A percentile compares a stretch with the other conserved stretches of the same genome.
phyloP scores from a whole-genome alignment of 2,797 vertebrate species.

The Sciurus carolinensis region DNA sequence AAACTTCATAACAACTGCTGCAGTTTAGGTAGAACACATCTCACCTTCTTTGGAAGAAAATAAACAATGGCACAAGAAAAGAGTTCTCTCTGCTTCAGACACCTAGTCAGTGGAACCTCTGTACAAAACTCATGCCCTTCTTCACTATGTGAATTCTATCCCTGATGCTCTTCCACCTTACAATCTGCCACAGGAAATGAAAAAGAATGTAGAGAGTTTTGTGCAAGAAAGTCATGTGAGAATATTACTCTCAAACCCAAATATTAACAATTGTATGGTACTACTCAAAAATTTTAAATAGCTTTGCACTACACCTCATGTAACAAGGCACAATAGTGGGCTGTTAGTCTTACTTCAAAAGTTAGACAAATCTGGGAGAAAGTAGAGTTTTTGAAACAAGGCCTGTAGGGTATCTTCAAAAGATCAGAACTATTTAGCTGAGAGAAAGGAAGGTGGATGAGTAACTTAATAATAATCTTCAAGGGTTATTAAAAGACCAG shows the following conservation, averaged over 20 bases:
- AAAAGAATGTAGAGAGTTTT: neutral
- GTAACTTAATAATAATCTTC: constrained; percentile 78
- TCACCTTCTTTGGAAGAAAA: neutral
- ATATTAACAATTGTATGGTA: neutral
- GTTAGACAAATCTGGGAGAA: neutral
- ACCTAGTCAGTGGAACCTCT: neutral
- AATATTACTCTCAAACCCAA: neutral
- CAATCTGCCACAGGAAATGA: neutral
- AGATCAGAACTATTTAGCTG: constrained; percentile 52
- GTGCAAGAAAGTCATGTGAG: neutral
- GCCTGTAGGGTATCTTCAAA: constrained; percentile 4
- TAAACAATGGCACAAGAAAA: neutral
- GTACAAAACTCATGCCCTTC: neutral
- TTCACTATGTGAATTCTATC: neutral
- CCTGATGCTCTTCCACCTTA: accelerated
- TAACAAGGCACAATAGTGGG: neutral
- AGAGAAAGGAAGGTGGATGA: constrained; percentile 48
- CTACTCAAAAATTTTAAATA: constrained; percentile 7
- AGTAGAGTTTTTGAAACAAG: constrained; percentile 23
- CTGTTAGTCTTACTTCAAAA: constrained; percentile 66
- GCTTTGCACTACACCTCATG: neutral
- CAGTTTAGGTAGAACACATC: neutral
- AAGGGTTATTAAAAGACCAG: constrained; percentile 80
- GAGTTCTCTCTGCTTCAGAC: neutral
- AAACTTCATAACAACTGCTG: neutral